Conservation (phyloP, 2,888 invertebrate genomes). For the Volucella zonaria region DNA sequence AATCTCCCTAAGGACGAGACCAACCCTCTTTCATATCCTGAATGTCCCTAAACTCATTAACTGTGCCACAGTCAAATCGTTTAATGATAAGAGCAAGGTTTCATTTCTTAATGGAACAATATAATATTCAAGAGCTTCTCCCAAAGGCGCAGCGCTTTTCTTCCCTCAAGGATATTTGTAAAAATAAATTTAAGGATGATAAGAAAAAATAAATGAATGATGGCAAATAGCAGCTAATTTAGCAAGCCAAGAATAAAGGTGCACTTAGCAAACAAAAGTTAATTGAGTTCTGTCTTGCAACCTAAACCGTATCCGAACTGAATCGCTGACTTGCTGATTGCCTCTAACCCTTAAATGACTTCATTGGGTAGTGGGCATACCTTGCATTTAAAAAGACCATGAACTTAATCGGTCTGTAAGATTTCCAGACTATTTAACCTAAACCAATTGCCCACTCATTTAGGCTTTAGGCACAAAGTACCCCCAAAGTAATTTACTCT, state of each 20-base stretch:
- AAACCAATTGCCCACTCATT: conserved; percentile 67
- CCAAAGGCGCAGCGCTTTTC: conserved; percentile 18
- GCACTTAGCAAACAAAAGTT: conserved; percentile 70
- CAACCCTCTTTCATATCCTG: neutral
- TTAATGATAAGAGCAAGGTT: conserved; percentile 45
- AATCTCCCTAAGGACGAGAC: conserved; percentile 35
- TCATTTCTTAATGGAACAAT: conserved; percentile 18
- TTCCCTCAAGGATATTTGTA: conserved; percentile 26
- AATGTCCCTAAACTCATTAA: conserved; percentile 45
- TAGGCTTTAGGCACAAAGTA: conserved; percentile 54
- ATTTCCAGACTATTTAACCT: conserved; percentile 76
- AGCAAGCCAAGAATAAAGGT: conserved; percentile 28
- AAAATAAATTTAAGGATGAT: conserved; percentile 18
- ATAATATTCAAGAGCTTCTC: conserved; percentile 26
- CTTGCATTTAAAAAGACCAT: conserved; percentile 47
- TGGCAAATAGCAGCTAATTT: conserved; percentile 69
- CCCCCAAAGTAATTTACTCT: conserved; percentile 64
- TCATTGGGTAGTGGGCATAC: conserved; percentile 68
- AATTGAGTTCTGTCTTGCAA: conserved; percentile 68
- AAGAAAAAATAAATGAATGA: conserved; percentile 37
- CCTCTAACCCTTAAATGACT: conserved; percentile 70
- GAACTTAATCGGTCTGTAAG: conserved; percentile 62
- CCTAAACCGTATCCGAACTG: neutral
- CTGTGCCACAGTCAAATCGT: conserved; percentile 34
- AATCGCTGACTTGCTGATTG: conserved; percentile 11